Conservation (phyloP, 1,140 invertebrate species). For the Dryas iulia region DNA sequence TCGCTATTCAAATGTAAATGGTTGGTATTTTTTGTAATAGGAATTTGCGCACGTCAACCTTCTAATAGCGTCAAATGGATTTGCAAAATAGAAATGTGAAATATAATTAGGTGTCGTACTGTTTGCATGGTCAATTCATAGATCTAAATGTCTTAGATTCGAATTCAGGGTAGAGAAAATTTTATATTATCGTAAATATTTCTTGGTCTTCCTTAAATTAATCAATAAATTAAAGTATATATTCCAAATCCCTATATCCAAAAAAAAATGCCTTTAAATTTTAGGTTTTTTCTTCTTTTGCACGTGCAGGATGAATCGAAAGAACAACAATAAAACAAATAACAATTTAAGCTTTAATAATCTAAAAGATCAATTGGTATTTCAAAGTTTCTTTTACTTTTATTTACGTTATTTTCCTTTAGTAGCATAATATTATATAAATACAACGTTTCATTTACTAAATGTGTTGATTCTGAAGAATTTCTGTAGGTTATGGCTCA, state of each 20-base stretch:
- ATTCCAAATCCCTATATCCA: too few species aligned
- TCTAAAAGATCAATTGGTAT: too few species aligned
- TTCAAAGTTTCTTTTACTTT: too few species aligned
- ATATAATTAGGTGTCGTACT: background rate
- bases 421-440: background rate
- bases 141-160: background rate
- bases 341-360: too few species aligned
- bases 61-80: background rate
- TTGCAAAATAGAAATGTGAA: background rate
- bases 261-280: too few species aligned
- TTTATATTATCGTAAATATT: too few species aligned
- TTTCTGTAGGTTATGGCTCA: slow-evolving; percentile 12
- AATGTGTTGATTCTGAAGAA: slow-evolving; percentile 4
- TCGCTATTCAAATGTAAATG: slow-evolving; percentile 6
- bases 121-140: background rate
- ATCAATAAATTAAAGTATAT: too few species aligned
- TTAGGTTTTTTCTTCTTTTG: too few species aligned
- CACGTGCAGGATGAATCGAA: too few species aligned
- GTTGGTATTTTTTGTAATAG: slow-evolving; percentile 1
- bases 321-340: too few species aligned
- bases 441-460: background rate
- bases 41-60: background rate
- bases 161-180: background rate
- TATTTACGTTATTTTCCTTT: background rate
- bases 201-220: too few species aligned